phyloP scores from a whole-genome alignment of 2,888 invertebrate genomes.

The Tortricodes alternella region DNA sequence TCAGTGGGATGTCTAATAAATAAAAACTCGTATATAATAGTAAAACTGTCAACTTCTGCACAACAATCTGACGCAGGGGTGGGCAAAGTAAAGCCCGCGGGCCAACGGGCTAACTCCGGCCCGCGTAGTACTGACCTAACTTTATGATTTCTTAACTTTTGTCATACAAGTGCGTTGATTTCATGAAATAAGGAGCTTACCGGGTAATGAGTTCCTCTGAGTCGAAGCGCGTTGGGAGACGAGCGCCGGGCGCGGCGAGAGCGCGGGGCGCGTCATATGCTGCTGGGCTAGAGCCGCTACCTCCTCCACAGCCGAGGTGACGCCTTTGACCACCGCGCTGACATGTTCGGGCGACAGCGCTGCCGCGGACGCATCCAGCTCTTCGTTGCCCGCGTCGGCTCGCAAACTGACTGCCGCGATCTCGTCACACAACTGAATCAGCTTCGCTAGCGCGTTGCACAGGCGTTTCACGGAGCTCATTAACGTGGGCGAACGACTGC shows the following conservation, averaged over 20 bases:
- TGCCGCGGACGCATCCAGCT: slow-evolving; percentile 59
- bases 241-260: slow-evolving; percentile 70
- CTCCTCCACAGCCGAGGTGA: slow-evolving; percentile 70
- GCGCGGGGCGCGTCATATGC: slow-evolving; percentile 86
- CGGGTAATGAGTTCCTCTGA: slow-evolving; percentile 77
- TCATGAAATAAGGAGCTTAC: no score
- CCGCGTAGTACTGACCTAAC: no score
- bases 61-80: no score
- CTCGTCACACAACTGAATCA: slow-evolving; percentile 95
- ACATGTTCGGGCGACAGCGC: slow-evolving; percentile 72
- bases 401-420: slow-evolving; percentile 89
- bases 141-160: no score
- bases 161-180: no score
- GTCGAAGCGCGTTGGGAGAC: slow-evolving; percentile 76
- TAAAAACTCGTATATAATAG: background rate
- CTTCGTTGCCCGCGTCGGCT: slow-evolving; percentile 74
- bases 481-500: slow-evolving; percentile 84
- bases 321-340: slow-evolving; percentile 66
- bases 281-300: slow-evolving; percentile 90
- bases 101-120: no score
- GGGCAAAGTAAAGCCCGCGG: no score
- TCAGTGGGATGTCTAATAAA: slow-evolving; percentile 89
- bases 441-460: slow-evolving; percentile 92
- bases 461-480: slow-evolving; percentile 92
- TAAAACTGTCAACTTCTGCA: no score